Evolutionary conservation across 2,113 vertebrate species (phyloP).

Genomic region (Mus musculus): GRCm39 chr2:127693001-127693500

Average conservation of each 20-base stretch:
- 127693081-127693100: background rate
- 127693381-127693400: background rate
- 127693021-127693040: background rate
- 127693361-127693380: background rate
- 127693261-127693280: background rate
- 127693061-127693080: background rate
- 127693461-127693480: background rate
- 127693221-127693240: background rate
- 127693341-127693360: background rate
- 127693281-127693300: background rate
- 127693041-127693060: rapidly evolving
- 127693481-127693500: background rate
- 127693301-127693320: background rate
- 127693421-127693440: background rate
- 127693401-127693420: background rate
- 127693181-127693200: background rate
- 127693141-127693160: background rate
- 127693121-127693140: background rate
- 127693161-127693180: background rate
- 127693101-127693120: background rate
- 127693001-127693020: background rate
- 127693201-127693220: background rate
- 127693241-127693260: background rate
- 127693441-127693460: background rate
- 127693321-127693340: background rate